A percentile compares a stretch with the other conserved stretches of the same genome.
These are phyloP conservation scores for Oryzias javanicus DNA, from an alignment of 2,113 vertebrate genomes.

Conservation along the genomic window DNA sequence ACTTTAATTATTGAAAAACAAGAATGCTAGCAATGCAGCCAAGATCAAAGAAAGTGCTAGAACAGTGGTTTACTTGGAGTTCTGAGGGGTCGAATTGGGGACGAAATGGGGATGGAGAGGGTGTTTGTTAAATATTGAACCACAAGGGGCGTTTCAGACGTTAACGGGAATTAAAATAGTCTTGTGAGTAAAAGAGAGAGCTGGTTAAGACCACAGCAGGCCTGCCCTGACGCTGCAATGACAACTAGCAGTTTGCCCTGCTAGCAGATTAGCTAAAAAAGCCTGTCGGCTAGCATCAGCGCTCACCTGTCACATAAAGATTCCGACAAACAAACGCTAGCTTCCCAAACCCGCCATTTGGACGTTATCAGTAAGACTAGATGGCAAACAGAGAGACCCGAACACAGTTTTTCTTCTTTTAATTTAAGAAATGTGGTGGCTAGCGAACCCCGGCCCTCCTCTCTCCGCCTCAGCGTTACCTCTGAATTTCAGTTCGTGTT, in stretches of 20 bases:
- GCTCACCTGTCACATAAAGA: conserved; percentile 15
- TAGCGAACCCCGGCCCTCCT: conserved; percentile 43
- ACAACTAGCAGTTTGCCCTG: conserved; percentile 40
- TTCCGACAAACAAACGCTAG: background rate
- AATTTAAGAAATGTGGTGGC: background rate
- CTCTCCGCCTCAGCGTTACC: conserved; percentile 71
- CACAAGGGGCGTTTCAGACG: background rate
- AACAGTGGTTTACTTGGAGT: conserved; percentile 10
- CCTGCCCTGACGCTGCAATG: conserved; percentile 64
- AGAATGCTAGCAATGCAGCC: conserved; percentile 25
- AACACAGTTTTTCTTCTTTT: background rate
- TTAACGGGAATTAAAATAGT: background rate
- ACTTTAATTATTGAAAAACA: conserved; percentile 32
- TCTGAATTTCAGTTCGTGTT: conserved; percentile 89
- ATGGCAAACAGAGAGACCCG: background rate
- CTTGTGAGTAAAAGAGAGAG: background rate
- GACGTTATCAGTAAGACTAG: background rate
- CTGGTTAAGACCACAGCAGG: conserved; percentile 20
- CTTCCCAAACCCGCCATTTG: too few relatives aligned
- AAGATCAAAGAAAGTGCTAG: conserved; percentile 35
- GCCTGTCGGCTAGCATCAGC: conserved; percentile 7
- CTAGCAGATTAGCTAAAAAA: conserved; percentile 40
- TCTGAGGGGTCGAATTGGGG: background rate
- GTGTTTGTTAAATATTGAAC: background rate
- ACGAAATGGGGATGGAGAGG: background rate